Base-by-base conservation (phyloP, 2,797 vertebrate species). In the Anolis apletophallus region DNA sequence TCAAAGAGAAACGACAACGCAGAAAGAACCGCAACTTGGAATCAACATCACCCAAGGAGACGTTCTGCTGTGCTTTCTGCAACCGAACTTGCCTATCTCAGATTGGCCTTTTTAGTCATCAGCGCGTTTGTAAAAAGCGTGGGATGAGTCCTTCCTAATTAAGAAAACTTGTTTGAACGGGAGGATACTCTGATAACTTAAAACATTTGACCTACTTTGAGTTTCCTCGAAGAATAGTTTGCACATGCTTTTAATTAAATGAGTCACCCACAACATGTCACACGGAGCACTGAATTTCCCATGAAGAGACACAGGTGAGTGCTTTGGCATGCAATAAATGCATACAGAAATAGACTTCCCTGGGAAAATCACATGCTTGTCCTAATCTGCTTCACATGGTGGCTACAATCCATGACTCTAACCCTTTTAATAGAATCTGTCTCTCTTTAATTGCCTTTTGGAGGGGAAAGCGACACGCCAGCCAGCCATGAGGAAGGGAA, bases 391-490 rank as follows among this genome's bases (percentile, higher is more conserved):
- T 52, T 12, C 52, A 55, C 17, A 32, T 54, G 61, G 61, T 29
- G 61, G 61, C 61, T 13, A 67, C 6, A 84, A 80, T 11, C 23
- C 54, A 32, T 77, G 55, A 10, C 19, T 0, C n/a, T 59, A 71
- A 10, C 0, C 26, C 64, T n/a, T 79, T 17, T 5, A 29, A 54
- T 21, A 9, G 19, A 0, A 1, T 1, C 0, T 19, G 61, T 17
- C 50, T 10, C n/a, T 46, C 50, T 1, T 23, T 7, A 36, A 36
- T 1, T 29, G 19, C 1, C 21, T 21, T 32, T 0, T 79, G 17
- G 12, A 40, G 55, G 5, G 61, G 17, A 61, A 61, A 61, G 59
- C 26, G 9, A 61, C 59, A 61, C 23, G 11, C 26, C 3, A 64
- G 61, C 46, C 46, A 46, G 61, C 61, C 61, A 23, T 29, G 29